phyloP scores from a whole-genome alignment of 2,888 invertebrate genomes.

The Ophion ventricosus region DNA sequence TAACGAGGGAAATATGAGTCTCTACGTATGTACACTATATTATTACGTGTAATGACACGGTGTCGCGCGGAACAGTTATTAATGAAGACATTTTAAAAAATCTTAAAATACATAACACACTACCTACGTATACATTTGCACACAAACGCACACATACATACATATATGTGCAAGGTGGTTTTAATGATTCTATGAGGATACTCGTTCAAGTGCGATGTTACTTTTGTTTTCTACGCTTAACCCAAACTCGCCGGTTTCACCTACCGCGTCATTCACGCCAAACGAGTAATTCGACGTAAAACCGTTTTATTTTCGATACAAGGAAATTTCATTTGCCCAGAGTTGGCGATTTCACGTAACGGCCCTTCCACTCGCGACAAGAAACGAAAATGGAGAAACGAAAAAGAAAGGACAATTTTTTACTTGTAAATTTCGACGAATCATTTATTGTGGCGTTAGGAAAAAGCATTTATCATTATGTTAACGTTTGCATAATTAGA shows the following conservation, averaged over 20 bases:
- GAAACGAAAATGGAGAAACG: too few species aligned
- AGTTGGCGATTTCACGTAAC: too few species aligned
- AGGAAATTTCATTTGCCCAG: background rate
- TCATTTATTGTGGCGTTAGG: too few species aligned
- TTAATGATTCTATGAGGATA: conserved; percentile 39
- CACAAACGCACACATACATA: background rate
- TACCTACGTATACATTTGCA: conserved; percentile 7
- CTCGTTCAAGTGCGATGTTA: conserved; percentile 5
- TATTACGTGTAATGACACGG: conserved; percentile 60
- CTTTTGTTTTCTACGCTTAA: conserved; percentile 38
- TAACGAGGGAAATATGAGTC: conserved; percentile 45
- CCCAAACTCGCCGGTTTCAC: conserved; percentile 19
- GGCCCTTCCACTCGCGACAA: too few species aligned
- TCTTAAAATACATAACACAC: conserved; percentile 27
- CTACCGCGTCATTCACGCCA: conserved; percentile 31
- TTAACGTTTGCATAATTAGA: too few species aligned
- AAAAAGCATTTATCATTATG: too few species aligned
- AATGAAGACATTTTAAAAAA: conserved; percentile 47
- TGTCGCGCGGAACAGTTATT: conserved; percentile 48
- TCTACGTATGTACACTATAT: conserved; percentile 41
- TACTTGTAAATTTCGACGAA: too few species aligned
- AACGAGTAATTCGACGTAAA: background rate
- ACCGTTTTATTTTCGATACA: background rate
- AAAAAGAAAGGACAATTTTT: too few species aligned
- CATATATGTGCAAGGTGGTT: background rate